These are phyloP conservation scores for Dynastes hyllus DNA, from an alignment of 2,888 invertebrate genomes.

Conservation along the genomic window DNA sequence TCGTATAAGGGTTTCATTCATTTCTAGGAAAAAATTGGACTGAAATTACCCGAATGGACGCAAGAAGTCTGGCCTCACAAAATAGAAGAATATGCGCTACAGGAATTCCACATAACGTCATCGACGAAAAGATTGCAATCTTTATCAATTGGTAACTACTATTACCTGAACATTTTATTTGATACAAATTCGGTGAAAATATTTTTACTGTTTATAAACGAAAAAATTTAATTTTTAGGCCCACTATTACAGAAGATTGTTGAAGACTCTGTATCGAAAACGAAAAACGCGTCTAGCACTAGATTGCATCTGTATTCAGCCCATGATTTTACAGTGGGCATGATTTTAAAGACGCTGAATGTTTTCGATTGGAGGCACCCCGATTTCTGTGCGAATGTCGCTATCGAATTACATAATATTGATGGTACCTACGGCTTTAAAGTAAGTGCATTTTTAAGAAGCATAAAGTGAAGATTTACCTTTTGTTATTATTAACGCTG, in stretches of 20 bases:
- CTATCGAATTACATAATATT: constrained; percentile 49
- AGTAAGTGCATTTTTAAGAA: constrained; percentile 48
- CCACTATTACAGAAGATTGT: constrained; percentile 47
- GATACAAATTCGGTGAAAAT: not conserved
- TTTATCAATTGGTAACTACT: constrained; percentile 23
- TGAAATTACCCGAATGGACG: constrained; percentile 66
- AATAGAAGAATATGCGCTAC: constrained; percentile 59
- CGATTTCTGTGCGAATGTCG: constrained; percentile 42
- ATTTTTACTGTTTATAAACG: not conserved
- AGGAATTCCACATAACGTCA: constrained; percentile 63
- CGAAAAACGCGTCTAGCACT: constrained; percentile 25
- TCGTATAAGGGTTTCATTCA: not conserved
- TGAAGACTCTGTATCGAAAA: constrained; percentile 38
- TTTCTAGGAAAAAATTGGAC: constrained; percentile 55
- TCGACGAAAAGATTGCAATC: constrained; percentile 8
- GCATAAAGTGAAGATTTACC: no score
- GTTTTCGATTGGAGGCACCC: constrained; percentile 38
- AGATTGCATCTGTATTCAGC: constrained; percentile 49
- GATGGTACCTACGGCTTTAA: constrained; percentile 46
- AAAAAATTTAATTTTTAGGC: constrained; percentile 6
- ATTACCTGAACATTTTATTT: not conserved
- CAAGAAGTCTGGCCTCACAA: constrained; percentile 60
- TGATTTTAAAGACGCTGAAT: constrained; percentile 40
- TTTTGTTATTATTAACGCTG: no score
- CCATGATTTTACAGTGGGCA: constrained; percentile 49